Base-by-base conservation (phyloP, 1,140 invertebrate genomes). In the Zaprionus ornatus region DNA sequence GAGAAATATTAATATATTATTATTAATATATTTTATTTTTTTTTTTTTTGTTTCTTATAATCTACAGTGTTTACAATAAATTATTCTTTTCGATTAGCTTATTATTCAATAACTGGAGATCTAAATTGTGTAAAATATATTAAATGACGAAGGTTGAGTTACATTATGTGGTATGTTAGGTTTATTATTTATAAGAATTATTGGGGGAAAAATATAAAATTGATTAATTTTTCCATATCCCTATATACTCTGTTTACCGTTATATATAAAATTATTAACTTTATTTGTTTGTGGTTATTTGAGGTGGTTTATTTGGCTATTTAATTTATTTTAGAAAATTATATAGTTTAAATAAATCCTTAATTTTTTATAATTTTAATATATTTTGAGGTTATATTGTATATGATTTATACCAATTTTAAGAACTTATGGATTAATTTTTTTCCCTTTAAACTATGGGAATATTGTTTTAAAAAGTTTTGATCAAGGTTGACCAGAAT, bases 41-140 rank as follows among this genome's bases (percentile, higher is more conserved):
- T 94, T 91, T 85, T 93, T 76, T 82, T 94, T 69, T 93, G 93
- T 93, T 93, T 93, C 93, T 66, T 94, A 81, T 93, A n/a, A n/a
- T n/a, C 93, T 32, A 94, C 93, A 10, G 93, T 93, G 15, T 93
- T 95, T 84, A 95, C 94, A 7, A 92, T 94, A 56, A 91, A 79
- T 86, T 94, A 94, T 93, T 93, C 91, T 54, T 87, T 94, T 91
- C 94, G 94, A 5, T 93, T 95, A n/a, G n/a, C n/a, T n/a, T n/a
- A n/a, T n/a, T n/a, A n/a, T n/a, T n/a, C n/a, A n/a, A n/a, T n/a
- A n/a, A 80, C 92, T 37, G 92, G 91, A n/a, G 82, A 86, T 67
- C 93, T 91, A 91, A 93, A 93, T 93, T 92, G 93, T 92, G 71
- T 92, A 50, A 72, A 92, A 92, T 93, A 86, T 84, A 74, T 79